Conservation (phyloP, 2,113 vertebrate species). For the Dendrocopos noguchii region DNA sequence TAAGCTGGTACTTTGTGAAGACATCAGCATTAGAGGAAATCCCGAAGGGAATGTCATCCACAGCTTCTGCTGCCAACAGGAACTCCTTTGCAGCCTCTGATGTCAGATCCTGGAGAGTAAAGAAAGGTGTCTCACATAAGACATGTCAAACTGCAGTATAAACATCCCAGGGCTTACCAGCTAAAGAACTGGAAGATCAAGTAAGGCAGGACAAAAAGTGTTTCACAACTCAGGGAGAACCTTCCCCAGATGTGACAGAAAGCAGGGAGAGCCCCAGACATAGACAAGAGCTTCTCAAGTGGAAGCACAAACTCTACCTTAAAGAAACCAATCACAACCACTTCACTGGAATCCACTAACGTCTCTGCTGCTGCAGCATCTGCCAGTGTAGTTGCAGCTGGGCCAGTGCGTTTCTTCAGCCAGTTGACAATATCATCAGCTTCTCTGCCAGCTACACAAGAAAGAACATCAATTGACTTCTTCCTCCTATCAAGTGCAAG, state of each 20-base stretch:
- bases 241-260: background rate
- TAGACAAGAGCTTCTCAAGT: fast-evolving
- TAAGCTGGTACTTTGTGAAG: constrained; percentile 87
- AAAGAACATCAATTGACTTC: background rate
- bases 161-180: background rate
- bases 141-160: background rate
- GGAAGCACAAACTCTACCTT: constrained; percentile 80
- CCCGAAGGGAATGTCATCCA: constrained; percentile 93
- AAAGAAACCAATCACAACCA: constrained; percentile 94
- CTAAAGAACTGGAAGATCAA: constrained; percentile 1
- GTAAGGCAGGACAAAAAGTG: background rate
- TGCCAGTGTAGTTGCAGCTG: constrained; percentile 79
- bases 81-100: constrained; percentile 87
- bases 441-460: constrained; percentile 88
- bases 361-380: constrained; percentile 79
- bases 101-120: constrained; percentile 76
- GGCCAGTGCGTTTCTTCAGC: constrained; percentile 96
- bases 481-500: fast-evolving
- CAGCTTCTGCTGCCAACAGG: constrained; percentile 85
- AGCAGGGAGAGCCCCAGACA: background rate
- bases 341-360: constrained; percentile 87
- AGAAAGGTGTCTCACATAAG: background rate
- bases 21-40: constrained; percentile 81
- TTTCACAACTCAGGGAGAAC: background rate
- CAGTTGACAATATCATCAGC: constrained; percentile 93